Evolutionary conservation across 2,797 vertebrate genomes (phyloP).

Genomic region (Dicrostonyx torquatus): DNA sequence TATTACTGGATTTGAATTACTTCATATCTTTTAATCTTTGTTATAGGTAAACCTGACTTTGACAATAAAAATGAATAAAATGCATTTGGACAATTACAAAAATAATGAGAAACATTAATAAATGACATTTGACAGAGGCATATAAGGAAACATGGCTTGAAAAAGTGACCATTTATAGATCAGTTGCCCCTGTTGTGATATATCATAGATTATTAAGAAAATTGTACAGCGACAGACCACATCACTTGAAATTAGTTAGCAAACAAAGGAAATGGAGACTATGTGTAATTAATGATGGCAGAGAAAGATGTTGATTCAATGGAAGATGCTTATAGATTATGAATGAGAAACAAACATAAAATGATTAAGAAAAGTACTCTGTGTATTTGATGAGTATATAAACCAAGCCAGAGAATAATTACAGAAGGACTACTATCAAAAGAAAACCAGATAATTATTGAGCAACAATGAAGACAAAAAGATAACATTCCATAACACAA

Average conservation of each 20-base stretch:
- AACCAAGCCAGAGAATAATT: not conserved
- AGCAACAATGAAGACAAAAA: not conserved
- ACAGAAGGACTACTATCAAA: not conserved
- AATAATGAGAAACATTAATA: constrained; percentile 74
- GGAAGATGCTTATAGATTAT: constrained; percentile 61
- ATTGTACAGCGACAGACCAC: constrained; percentile 68
- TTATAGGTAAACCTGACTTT: constrained; percentile 73
- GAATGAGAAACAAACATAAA: constrained; percentile 68
- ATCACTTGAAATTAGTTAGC: constrained; percentile 70
- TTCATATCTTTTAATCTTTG: constrained; percentile 44
- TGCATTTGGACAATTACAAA: constrained; percentile 80
- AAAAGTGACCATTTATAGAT: constrained; percentile 78
- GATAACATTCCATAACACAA: not conserved
- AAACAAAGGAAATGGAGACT: constrained; percentile 56
- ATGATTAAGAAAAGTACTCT: constrained; percentile 54
- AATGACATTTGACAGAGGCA: constrained; percentile 73
- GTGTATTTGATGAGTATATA: not conserved
- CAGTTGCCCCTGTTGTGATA: constrained; percentile 69
- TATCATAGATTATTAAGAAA: constrained; percentile 82
- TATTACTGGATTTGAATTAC: constrained; percentile 64
- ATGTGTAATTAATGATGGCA: constrained; percentile 71
- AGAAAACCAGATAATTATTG: not conserved
- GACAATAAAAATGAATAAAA: constrained; percentile 82
- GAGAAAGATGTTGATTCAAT: constrained; percentile 67
- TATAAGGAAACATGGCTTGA: constrained; percentile 59